phyloP scores from a whole-genome alignment of 2,888 invertebrate species.

The Heterodera filipjevi region DNA sequence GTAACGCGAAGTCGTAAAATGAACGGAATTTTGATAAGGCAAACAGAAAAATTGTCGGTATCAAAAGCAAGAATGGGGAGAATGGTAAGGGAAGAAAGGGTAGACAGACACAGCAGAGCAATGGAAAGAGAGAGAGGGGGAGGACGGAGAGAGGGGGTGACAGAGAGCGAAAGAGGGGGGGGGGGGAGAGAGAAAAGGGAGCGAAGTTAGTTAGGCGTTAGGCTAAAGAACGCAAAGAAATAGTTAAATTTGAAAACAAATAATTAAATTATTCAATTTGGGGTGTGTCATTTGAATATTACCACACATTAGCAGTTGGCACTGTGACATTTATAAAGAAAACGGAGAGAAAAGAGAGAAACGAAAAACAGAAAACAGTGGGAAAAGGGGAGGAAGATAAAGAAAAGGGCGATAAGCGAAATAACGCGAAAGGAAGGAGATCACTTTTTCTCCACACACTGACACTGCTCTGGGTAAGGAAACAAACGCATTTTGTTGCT shows the following conservation, averaged over 20 bases:
- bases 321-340: background rate
- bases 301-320: background rate
- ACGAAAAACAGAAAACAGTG: background rate
- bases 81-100: background rate
- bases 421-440: background rate
- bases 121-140: background rate
- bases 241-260: background rate
- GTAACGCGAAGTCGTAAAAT: background rate
- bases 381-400: background rate
- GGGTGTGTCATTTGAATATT: background rate
- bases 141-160: background rate
- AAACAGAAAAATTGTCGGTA: background rate
- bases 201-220: background rate
- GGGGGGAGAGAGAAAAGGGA: background rate
- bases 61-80: background rate
- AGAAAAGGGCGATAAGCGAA: background rate
- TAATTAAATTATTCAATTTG: background rate
- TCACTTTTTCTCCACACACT: background rate
- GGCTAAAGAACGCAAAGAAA: background rate
- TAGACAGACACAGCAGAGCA: background rate
- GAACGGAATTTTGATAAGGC: background rate
- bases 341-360: background rate
- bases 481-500: background rate
- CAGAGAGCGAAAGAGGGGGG: background rate
- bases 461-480: background rate